These are phyloP conservation scores for Sinocyclocheilus rhinocerous DNA, from an alignment of 2,113 vertebrate genomes.

Conservation along the genomic window DNA sequence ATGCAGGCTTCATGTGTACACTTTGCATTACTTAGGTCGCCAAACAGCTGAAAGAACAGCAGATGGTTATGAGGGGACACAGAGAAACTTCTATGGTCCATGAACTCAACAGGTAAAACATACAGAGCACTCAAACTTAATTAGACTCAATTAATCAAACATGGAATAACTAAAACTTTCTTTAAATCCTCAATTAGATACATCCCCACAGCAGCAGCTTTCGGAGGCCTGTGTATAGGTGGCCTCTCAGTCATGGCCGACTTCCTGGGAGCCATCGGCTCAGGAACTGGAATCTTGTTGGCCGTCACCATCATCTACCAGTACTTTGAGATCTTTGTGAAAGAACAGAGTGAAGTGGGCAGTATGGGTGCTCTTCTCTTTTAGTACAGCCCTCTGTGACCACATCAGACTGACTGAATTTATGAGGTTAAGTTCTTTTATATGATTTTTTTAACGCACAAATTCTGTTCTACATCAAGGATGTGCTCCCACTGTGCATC, in stretches of 20 bases:
- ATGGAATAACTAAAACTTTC: not conserved
- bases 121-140: not conserved
- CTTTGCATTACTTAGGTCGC: constrained; percentile 80
- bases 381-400: constrained; percentile 70
- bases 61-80: constrained; percentile 96
- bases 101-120: constrained; percentile 94
- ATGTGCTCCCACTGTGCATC: constrained; percentile 4
- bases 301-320: constrained; percentile 99
- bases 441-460: constrained; percentile 48
- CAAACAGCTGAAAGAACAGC: constrained; percentile 94
- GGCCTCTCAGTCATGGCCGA: constrained; percentile 96
- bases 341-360: constrained; percentile 98
- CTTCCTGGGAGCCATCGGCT: constrained; percentile 96
- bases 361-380: constrained; percentile 98
- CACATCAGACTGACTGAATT: constrained; percentile 32
- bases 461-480: not conserved
- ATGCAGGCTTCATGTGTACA: not conserved
- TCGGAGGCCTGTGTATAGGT: constrained; percentile 96
- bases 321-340: constrained; percentile 99
- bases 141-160: not conserved
- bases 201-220: constrained; percentile 97
- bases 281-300: constrained; percentile 94
- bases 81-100: constrained; percentile 99
- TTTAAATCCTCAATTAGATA: constrained; percentile 78
- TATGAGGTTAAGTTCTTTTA: constrained; percentile 13